phyloP scores from a whole-genome alignment of 2,113 vertebrate genomes.

The Pogona vitticeps region DNA sequence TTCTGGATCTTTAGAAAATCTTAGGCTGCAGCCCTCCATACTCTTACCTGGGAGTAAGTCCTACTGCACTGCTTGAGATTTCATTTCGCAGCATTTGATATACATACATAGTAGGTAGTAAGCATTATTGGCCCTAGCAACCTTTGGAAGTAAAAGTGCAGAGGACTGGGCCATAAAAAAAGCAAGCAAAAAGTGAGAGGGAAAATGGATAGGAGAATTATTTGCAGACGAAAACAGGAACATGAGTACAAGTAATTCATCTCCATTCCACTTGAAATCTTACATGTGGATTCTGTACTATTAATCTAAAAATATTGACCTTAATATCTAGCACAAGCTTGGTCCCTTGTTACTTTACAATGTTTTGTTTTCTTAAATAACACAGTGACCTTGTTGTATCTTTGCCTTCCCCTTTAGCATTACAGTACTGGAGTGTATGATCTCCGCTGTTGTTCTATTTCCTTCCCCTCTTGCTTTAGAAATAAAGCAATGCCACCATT shows the following conservation, averaged over 20 bases:
- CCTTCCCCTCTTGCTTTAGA: neutral
- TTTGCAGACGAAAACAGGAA: neutral
- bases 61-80: neutral
- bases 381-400: neutral
- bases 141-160: neutral
- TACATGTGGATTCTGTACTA: neutral
- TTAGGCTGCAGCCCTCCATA: neutral
- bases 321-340: neutral
- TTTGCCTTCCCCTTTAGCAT: neutral
- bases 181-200: neutral
- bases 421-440: neutral
- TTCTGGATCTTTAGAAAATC: neutral
- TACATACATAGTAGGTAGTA: neutral
- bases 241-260: neutral
- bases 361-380: neutral
- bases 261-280: neutral
- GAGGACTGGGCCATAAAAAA: neutral
- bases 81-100: neutral
- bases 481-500: constrained; percentile 15
- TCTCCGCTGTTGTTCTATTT: neutral
- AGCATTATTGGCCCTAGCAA: neutral
- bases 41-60: neutral
- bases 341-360: neutral
- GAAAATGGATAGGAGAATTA: neutral
- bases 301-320: neutral